These are phyloP conservation scores for Lemur catta DNA, from an alignment of 2,797 vertebrate genomes.

Conservation along the genomic window DNA sequence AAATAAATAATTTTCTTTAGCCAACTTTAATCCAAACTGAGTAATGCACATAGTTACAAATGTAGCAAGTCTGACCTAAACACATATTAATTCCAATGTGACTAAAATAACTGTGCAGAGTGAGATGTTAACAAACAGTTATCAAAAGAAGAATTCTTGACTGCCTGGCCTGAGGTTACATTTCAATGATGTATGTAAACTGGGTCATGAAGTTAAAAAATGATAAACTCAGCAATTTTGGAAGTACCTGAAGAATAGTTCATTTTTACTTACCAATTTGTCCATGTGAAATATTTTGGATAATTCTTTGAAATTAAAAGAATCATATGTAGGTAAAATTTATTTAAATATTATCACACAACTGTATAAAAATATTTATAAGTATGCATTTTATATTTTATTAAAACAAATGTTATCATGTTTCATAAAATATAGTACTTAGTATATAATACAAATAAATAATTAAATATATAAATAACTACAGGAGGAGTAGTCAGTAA, in stretches of 20 bases:
- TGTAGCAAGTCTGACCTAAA: not conserved
- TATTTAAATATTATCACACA: not conserved
- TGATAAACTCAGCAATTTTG: slow-evolving; percentile 66
- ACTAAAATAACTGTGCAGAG: not conserved
- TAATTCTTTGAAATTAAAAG: slow-evolving; percentile 11
- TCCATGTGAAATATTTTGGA: not conserved
- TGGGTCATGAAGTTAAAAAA: slow-evolving; percentile 66
- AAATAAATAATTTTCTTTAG: slow-evolving; percentile 37
- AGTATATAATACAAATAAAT: not conserved
- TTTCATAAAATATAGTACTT: not conserved
- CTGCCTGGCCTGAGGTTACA: slow-evolving; percentile 42
- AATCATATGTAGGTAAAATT: not conserved
- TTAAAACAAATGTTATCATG: not conserved
- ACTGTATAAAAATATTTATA: not conserved
- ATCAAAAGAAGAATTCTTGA: slow-evolving; percentile 53
- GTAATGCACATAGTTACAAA: not conserved
- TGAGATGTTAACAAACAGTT: slow-evolving; percentile 56
- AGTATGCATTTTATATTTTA: not conserved
- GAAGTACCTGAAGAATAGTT: slow-evolving; percentile 34
- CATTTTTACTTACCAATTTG: slow-evolving; percentile 28
- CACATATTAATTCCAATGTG: not conserved
- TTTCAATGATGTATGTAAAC: slow-evolving; percentile 54
- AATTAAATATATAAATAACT: not conserved
- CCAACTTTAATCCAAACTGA: not conserved
- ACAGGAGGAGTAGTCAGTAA: not conserved